Evolutionary conservation across 2,113 vertebrate genomes (phyloP).

Genomic region (Tetrao urogallus): DNA sequence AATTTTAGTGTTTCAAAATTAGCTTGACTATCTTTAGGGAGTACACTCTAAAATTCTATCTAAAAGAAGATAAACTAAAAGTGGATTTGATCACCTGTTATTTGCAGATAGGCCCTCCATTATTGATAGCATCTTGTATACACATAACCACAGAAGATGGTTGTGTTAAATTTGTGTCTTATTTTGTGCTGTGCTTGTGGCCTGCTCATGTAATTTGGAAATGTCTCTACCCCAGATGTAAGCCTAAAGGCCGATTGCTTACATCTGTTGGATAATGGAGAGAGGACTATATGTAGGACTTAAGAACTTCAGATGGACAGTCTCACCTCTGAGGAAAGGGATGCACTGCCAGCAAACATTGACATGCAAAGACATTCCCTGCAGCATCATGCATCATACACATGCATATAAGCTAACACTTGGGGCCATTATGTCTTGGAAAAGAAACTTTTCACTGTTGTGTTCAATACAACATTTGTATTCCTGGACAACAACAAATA

Average conservation of each 20-base stretch:
- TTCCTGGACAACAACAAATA: not conserved
- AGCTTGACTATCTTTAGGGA: not conserved
- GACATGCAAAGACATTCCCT: not conserved
- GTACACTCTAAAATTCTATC: not conserved
- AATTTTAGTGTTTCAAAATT: not conserved
- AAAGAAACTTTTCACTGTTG: not conserved
- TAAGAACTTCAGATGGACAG: not conserved
- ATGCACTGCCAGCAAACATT: not conserved
- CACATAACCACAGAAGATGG: fast-evolving
- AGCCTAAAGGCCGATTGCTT: not conserved
- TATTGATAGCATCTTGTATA: not conserved
- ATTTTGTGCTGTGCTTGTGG: not conserved
- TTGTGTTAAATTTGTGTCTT: not conserved
- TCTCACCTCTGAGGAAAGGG: not conserved
- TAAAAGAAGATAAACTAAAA: not conserved
- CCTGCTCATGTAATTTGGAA: not conserved
- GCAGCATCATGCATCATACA: not conserved
- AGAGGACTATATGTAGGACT: not conserved
- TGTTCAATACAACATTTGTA: not conserved
- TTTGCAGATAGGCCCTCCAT: not conserved
- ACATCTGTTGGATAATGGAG: not conserved
- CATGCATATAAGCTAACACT: not conserved
- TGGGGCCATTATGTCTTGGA: not conserved
- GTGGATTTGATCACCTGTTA: not conserved
- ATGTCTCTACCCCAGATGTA: not conserved